A percentile compares a stretch with the other conserved stretches of the same genome.
Evolutionary conservation across 1,140 invertebrate genomes (phyloP).

Genomic region (Sipha flava): DNA sequence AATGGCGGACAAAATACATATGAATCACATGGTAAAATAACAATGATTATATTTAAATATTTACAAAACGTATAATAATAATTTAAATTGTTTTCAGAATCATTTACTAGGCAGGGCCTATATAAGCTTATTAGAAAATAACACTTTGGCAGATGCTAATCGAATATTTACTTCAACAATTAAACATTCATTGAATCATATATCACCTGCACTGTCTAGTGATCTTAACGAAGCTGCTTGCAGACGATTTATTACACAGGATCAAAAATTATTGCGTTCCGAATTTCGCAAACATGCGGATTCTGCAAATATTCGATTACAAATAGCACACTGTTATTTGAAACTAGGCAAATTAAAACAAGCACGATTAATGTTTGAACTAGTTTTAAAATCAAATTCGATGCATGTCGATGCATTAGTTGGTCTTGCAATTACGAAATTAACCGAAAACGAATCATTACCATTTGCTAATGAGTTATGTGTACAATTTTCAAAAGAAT

Average conservation of each 20-base stretch:
- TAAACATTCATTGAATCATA: conserved; percentile 90
- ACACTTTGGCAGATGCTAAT: conserved; percentile 99
- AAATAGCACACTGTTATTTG: conserved; percentile 97
- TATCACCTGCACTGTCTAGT: conserved; percentile 91
- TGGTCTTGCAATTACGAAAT: conserved; percentile 85
- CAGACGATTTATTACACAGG: conserved; percentile 88
- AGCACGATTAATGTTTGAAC: conserved; percentile 90
- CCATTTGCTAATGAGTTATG: conserved; percentile 84
- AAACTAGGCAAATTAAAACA: conserved; percentile 93
- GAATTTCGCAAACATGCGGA: conserved; percentile 95
- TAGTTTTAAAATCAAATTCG: conserved; percentile 85
- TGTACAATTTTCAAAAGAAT: conserved; percentile 92
- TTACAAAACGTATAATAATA: not conserved
- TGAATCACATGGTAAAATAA: conserved; percentile 86
- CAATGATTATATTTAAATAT: conserved; percentile 17
- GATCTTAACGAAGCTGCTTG: conserved; percentile 88
- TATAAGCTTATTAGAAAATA: conserved; percentile 94
- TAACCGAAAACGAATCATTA: conserved; percentile 89
- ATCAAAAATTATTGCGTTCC: conserved; percentile 91
- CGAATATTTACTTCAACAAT: conserved; percentile 99
- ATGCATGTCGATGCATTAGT: conserved; percentile 94
- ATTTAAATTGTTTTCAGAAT: conserved; percentile 54
- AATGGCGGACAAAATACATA: conserved; percentile 97
- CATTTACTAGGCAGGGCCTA: conserved; percentile 95
- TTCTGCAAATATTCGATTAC: conserved; percentile 86